Evolutionary conservation across 2,113 vertebrate species (phyloP).

Genomic region (Ailuropoda melanoleuca): DNA sequence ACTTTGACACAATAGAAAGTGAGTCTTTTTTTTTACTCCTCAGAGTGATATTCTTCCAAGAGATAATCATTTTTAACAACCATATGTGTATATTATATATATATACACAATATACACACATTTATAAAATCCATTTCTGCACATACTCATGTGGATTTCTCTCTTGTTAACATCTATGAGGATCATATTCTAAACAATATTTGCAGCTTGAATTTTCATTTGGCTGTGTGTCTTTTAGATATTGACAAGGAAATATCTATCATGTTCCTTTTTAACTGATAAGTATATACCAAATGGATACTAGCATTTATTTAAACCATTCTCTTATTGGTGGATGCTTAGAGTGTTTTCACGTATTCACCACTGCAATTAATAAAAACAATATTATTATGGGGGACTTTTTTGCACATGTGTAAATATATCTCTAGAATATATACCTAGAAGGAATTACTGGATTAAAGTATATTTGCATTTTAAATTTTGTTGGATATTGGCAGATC

Average conservation of each 20-base stretch:
- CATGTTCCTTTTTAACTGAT: neutral
- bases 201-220: neutral
- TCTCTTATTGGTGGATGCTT: neutral
- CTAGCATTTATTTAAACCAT: neutral
- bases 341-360: neutral
- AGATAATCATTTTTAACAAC: neutral
- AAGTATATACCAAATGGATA: neutral
- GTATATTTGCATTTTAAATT: neutral
- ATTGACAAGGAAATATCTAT: neutral
- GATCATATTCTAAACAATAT: neutral
- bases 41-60: neutral
- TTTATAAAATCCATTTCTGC: neutral
- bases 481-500: neutral
- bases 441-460: neutral
- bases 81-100: neutral
- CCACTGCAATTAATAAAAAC: neutral
- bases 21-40: neutral
- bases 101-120: too few species aligned
- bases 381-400: neutral
- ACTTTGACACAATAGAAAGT: neutral
- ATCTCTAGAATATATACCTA: neutral
- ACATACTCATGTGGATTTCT: neutral
- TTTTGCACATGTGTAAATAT: neutral
- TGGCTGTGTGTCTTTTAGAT: neutral
- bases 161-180: neutral